phyloP scores from a whole-genome alignment of 2,113 vertebrate species.

The Phylloscopus trochilus region DNA sequence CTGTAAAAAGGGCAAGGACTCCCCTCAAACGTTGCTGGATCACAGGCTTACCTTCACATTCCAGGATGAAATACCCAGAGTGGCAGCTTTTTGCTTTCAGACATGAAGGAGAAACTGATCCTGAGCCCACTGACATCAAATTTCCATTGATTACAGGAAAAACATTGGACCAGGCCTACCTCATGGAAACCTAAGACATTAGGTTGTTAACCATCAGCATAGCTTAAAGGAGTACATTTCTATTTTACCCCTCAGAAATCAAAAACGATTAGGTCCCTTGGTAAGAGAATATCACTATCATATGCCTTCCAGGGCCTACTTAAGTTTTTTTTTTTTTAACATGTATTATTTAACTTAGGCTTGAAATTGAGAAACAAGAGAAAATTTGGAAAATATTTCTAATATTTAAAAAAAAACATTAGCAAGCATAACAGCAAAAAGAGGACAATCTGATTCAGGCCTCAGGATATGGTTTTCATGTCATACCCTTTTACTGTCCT shows the following conservation, averaged over 20 bases:
- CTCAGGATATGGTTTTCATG: not conserved
- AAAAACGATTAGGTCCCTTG: not conserved
- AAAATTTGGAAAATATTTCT: not conserved
- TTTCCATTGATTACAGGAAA: not conserved
- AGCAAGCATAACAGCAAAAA: not conserved
- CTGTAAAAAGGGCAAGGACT: not conserved
- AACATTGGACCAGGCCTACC: not conserved
- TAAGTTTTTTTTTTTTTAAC: not conserved
- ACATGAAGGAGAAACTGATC: not conserved
- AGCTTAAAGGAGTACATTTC: not conserved
- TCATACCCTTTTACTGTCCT: not conserved
- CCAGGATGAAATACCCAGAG: not conserved
- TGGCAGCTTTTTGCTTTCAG: not conserved
- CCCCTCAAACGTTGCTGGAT: not conserved
- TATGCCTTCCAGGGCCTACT: not conserved
- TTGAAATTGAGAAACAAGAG: not conserved
- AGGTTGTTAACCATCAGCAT: not conserved
- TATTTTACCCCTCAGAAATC: not conserved
- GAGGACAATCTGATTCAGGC: not conserved
- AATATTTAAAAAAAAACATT: not conserved
- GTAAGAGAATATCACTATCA: not conserved
- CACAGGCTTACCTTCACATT: not conserved
- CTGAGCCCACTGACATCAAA: not conserved
- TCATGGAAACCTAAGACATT: not conserved
- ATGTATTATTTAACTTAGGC: not conserved